phyloP scores from a whole-genome alignment of 2,888 invertebrate species.

The Cordilura impudica region DNA sequence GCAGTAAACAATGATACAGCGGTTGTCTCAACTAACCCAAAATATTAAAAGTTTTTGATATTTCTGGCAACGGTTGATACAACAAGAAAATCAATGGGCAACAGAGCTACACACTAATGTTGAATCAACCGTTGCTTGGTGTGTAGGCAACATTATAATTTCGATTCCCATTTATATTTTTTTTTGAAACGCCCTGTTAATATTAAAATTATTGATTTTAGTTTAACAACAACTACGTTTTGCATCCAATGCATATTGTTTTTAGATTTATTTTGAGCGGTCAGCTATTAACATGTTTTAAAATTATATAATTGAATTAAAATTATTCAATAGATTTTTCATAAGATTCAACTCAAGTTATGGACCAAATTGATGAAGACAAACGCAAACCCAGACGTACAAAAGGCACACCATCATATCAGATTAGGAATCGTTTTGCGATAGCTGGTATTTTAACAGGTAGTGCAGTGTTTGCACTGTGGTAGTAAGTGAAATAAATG shows the following conservation, averaged over 20 bases:
- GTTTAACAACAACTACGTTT: constrained; percentile 4
- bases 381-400: constrained; percentile 83
- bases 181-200: neutral
- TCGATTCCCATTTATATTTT: neutral
- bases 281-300: constrained; percentile 35
- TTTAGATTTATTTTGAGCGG: neutral
- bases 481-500: constrained; percentile 66
- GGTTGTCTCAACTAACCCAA: too few relatives aligned
- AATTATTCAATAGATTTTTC: neutral
- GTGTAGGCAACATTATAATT: too few relatives aligned
- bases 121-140: too few relatives aligned
- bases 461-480: constrained; percentile 68
- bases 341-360: constrained; percentile 61
- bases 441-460: constrained; percentile 78
- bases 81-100: too few relatives aligned
- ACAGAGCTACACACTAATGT: too few relatives aligned
- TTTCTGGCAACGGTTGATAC: too few relatives aligned
- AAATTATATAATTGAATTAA: constrained; percentile 54
- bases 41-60: too few relatives aligned
- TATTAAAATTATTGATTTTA: neutral
- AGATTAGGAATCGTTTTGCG: constrained; percentile 80
- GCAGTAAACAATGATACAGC: too few relatives aligned
- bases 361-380: constrained; percentile 78
- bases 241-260: constrained; percentile 17
- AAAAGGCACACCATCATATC: constrained; percentile 82